Evolutionary conservation across 2,888 invertebrate species (phyloP), one percentile per base, ranked within the genome.

Genomic region (Chydorus sphaericus): DNA sequence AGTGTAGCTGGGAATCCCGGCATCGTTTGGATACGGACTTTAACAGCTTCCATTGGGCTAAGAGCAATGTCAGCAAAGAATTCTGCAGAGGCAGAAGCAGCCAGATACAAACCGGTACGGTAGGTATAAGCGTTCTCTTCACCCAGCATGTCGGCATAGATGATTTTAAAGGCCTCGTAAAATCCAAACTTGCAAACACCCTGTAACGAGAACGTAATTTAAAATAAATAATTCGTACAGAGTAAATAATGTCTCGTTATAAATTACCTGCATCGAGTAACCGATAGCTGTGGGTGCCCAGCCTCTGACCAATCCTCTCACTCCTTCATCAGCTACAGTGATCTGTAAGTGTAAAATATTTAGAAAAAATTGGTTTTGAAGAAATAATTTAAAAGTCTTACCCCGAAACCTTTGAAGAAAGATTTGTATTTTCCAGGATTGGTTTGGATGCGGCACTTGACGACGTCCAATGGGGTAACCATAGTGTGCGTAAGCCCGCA

Each of bases 261-360:
- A 8, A 52, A 33, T 53, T 58, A 63, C 75, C 64, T 77, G 79
- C 66, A 85, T 77, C 4, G 94, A 96, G 73, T 97, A 97, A 37
- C 97, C 97, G 64, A 96, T 81, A 71, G 89, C 83, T 31, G 97
- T 97, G 55, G 97, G 97, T 1, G 96, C 94, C 97, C 97, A 97
- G 57, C 97, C 97, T 71, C 82, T 88, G 50, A 79, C 90, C 58
- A 97, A 76, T 18, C 91, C 91, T 28, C 80, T 75, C 55, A 79
- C 66, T 61, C 93, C 92, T 69, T 89, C 93, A 72, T 97, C 96
- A 51, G 77, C 76, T 14, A 93, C 66, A 2, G 94, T 87, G 6
- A 87, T 73, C 65, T 68, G 57, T n/a, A 28, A n/a, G n/a, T n/a
- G n/a, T 10, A 2, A 48, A 18, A 4, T 2, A 11, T 7, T 28